Percentiles rank a stretch among this genome's conserved stretches.
Conservation (phyloP, 2,888 invertebrate genomes). For the Papilio gigon region DNA sequence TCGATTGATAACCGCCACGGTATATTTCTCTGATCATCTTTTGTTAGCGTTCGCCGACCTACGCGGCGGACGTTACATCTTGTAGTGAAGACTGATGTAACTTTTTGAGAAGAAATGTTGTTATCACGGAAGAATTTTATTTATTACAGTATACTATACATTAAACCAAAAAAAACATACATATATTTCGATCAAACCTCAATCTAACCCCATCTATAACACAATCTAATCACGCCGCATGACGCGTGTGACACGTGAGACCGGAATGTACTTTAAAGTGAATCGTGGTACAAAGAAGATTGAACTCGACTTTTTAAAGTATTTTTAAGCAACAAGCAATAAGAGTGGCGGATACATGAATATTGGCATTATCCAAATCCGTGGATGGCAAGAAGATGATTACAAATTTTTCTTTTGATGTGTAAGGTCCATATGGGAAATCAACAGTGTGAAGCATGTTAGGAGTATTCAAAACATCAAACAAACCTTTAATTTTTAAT, state of each 20-base stretch:
- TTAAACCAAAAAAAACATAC: too few species aligned
- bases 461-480: neutral
- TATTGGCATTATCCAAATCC: too few species aligned
- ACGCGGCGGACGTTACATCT: neutral
- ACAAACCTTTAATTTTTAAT: neutral
- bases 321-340: too few species aligned
- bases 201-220: slow-evolving; percentile 1
- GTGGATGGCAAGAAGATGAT: too few species aligned
- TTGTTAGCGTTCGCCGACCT: neutral
- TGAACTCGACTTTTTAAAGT: neutral
- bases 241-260: neutral
- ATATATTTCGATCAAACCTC: neutral
- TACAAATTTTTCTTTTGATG: too few species aligned
- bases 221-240: slow-evolving; percentile 9
- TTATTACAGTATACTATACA: too few species aligned
- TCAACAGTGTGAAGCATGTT: too few species aligned
- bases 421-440: neutral
- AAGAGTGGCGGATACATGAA: too few species aligned
- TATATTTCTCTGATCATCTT: slow-evolving; percentile 1
- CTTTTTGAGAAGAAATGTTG: too few species aligned
- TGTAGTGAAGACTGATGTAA: neutral
- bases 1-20: slow-evolving; percentile 3
- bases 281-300: neutral
- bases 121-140: neutral
- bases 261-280: neutral